Base-by-base conservation (phyloP, 2,113 vertebrate species). In the Cervus canadensis region DNA sequence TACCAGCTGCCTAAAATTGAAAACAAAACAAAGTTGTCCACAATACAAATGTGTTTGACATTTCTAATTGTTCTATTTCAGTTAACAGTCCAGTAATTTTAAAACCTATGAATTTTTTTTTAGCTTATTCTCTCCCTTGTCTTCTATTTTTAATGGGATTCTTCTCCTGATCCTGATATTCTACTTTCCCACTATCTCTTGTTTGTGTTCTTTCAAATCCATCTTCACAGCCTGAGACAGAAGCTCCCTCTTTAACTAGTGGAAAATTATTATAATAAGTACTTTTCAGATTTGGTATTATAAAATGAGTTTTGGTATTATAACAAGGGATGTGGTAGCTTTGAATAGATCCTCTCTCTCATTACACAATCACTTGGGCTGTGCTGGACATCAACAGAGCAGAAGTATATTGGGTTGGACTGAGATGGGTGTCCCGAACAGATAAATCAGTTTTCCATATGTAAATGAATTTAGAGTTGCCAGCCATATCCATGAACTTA, bases 101-200 rank as follows among this genome's bases (percentile, higher is more conserved):
- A 85, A 93, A 96, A 67, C 33, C 56, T 76, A 36, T 4, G 9
- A 16, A 45, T 40, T 84, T 56, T 76, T 76, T 92, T 96, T 52
- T 2, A 96, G 19, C 86, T 89, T 33, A 83, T 57, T 90, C 23
- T 93, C 8, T 25, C 26, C 6, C 9, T 93, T 57, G 19, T 84
- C 71, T 97, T 79, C 54, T 59, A n/a, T 76, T 95, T 86, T 50
- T 21, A 94, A 76, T 3, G 90, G 48, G 96, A 93, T 40, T 54
- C n/a, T 92, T 54, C 52, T 40, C 33, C 54, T 81, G 50, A 96
- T 90, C 17, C 50, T 83, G 30, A 40, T 64, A 79, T 25, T 87
- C 6, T 5, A 81, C 2, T 95, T 91, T 92, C 40, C 84, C 45
- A 64, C n/a, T 88, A 50, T 95, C 56, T 95, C 52, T 81, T 94